phyloP scores from a whole-genome alignment of 2,797 vertebrate genomes.

The Uromys caudimaculatus region DNA sequence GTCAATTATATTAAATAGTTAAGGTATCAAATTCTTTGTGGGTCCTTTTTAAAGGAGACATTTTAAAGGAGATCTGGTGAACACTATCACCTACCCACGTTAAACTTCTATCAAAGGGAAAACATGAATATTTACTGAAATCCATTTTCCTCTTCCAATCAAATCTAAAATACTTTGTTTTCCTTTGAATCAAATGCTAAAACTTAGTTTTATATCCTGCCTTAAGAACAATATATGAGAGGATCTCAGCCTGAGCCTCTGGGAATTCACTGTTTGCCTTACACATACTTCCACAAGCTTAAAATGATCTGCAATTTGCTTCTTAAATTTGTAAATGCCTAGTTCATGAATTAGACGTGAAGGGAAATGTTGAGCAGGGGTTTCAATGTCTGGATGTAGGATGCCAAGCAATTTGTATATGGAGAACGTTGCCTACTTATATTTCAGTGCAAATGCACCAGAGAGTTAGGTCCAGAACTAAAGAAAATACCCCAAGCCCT shows the following conservation, averaged over 20 bases:
- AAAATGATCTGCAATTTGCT: constrained; percentile 77
- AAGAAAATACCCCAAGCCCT: constrained; percentile 56
- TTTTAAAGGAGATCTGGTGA: not conserved
- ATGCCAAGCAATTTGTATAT: constrained; percentile 78
- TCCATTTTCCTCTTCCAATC: constrained; percentile 18
- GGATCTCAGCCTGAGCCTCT: not conserved
- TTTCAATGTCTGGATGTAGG: constrained; percentile 77
- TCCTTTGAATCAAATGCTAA: not conserved
- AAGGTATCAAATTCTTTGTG: not conserved
- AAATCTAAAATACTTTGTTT: constrained; percentile 37
- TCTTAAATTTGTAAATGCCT: constrained; percentile 82
- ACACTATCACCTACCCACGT: not conserved
- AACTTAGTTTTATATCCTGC: constrained; percentile 10
- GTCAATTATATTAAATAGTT: constrained; percentile 34
- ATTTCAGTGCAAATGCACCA: not conserved
- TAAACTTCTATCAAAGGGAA: not conserved
- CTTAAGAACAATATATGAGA: not conserved
- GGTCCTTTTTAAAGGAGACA: not conserved
- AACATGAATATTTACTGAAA: constrained; percentile 35
- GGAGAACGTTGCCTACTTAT: constrained; percentile 64
- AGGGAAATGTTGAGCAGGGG: constrained; percentile 76
- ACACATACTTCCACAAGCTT: constrained; percentile 37
- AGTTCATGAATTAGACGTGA: constrained; percentile 78
- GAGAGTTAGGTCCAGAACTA: constrained; percentile 53
- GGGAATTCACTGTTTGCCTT: not conserved